Conservation (phyloP, 2,888 invertebrate species). For the Rotaria magnacalcarata region DNA sequence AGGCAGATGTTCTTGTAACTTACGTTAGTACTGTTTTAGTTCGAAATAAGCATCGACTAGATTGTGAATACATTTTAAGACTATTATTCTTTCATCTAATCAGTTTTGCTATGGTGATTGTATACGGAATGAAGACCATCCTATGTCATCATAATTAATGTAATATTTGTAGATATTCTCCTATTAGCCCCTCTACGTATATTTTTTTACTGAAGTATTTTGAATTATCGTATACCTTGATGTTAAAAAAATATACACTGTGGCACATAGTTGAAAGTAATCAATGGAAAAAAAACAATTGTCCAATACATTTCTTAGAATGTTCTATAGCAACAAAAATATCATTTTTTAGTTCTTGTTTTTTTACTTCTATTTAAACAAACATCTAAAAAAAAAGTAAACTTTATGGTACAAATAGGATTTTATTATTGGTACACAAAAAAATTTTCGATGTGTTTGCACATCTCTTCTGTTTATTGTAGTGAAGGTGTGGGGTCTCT, state of each 20-base stretch:
- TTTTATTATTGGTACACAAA: neutral
- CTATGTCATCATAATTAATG: neutral
- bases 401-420: neutral
- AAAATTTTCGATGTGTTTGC: neutral
- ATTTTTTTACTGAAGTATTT: neutral
- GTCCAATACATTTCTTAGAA: neutral
- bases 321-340: neutral
- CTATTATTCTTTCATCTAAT: neutral
- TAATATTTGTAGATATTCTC: neutral
- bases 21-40: too few species aligned
- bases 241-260: neutral
- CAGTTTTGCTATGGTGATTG: neutral
- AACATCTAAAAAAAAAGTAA: neutral
- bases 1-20: too few species aligned
- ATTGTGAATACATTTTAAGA: neutral
- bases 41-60: neutral
- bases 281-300: neutral
- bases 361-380: neutral
- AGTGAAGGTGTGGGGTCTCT: neutral
- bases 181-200: neutral
- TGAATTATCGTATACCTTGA: neutral
- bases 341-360: neutral
- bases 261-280: neutral
- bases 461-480: neutral
- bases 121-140: neutral